phyloP scores from a whole-genome alignment of 2,113 vertebrate species.

The Thermophis baileyi region DNA sequence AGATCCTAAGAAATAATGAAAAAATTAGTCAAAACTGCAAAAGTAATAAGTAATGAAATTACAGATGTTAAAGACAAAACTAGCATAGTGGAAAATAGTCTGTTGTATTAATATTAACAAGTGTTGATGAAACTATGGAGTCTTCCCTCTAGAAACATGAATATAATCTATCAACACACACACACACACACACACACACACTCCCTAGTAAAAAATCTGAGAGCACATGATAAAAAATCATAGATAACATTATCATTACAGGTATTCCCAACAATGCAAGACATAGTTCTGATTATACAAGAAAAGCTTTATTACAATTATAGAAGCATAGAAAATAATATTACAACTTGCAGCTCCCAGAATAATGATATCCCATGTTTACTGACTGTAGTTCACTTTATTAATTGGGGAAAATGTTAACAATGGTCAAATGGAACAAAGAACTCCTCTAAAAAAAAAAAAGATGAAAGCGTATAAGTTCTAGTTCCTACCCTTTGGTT shows the following conservation, averaged over 20 bases:
- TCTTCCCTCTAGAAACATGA: not conserved
- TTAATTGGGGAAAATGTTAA: not conserved
- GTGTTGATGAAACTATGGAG: not conserved
- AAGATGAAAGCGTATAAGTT: not conserved
- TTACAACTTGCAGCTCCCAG: not conserved
- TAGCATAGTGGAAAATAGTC: not conserved
- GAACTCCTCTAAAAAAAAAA: not conserved
- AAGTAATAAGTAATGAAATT: not conserved
- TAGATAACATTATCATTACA: not conserved
- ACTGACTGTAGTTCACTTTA: not conserved
- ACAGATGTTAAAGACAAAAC: not conserved
- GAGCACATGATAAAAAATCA: not conserved
- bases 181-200: not conserved
- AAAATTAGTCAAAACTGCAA: not conserved
- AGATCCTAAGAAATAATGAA: not conserved
- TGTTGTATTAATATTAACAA: not conserved
- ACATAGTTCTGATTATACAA: not conserved
- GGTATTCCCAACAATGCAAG: not conserved
- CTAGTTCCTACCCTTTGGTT: not conserved
- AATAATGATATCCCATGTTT: not conserved
- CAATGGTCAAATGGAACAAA: not conserved
- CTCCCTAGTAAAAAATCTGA: not conserved
- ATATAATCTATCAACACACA: not conserved
- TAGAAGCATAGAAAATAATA: not conserved
- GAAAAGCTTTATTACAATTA: not conserved